phyloP scores from a whole-genome alignment of 2,113 vertebrate genomes.

The Ranitomeya imitator region DNA sequence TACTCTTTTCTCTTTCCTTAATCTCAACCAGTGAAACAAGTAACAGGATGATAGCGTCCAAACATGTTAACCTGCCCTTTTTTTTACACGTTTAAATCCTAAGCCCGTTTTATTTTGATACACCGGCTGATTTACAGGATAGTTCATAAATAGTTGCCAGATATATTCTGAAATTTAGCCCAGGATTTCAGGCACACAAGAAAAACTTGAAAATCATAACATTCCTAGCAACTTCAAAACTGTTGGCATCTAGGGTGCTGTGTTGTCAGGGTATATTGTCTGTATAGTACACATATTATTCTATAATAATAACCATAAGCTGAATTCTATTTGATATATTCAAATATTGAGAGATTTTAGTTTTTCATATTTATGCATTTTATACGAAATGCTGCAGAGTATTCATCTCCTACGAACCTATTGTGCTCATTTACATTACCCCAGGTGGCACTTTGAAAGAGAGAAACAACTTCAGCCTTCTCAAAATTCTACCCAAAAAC shows the following conservation, averaged over 20 bases:
- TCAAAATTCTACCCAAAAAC: background rate
- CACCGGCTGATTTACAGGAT: no score
- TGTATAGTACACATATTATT: background rate
- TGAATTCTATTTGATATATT: background rate
- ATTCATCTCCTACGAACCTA: background rate
- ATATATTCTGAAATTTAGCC: no score
- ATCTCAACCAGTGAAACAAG: no score
- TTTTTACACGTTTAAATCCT: no score
- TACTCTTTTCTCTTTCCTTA: no score
- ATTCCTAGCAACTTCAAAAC: background rate
- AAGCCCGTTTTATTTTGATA: no score
- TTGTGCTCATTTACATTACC: slow-evolving; percentile 47
- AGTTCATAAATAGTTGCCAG: no score
- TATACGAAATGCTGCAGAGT: background rate
- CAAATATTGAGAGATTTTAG: background rate
- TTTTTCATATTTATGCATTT: background rate
- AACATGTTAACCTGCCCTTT: no score
- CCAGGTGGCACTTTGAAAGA: slow-evolving; percentile 33
- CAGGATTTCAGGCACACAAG: no score
- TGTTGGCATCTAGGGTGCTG: background rate
- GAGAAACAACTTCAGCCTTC: background rate
- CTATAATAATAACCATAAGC: background rate
- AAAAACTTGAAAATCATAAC: background rate
- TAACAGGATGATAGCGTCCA: no score
- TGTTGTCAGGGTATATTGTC: background rate